Conservation (phyloP, 1,140 invertebrate species). For the Drosophila serrata region DNA sequence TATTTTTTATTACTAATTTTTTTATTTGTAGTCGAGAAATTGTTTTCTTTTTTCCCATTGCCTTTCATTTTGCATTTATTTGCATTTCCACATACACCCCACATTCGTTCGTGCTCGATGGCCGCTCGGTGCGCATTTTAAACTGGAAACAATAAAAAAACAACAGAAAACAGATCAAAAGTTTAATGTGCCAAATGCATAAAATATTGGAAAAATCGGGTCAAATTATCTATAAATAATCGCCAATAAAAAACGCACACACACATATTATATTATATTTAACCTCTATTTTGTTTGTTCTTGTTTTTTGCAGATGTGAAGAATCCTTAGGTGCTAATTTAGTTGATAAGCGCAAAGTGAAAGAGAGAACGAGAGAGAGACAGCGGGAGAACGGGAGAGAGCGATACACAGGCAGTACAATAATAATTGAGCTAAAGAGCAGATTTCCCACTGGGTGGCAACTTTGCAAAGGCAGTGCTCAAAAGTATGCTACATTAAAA, state of each 20-base stretch:
- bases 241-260: constrained; percentile 6
- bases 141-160: constrained; percentile 23
- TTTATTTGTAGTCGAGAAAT: constrained; percentile 24
- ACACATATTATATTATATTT: constrained; percentile 2
- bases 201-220: constrained; percentile 44
- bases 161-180: constrained; percentile 56
- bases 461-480: constrained; percentile 42
- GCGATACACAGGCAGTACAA: constrained; percentile 68
- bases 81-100: constrained; percentile 33
- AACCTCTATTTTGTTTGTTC: constrained; percentile 33
- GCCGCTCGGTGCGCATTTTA: constrained; percentile 36
- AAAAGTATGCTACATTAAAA: constrained; percentile 70
- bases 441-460: constrained; percentile 59
- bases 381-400: constrained; percentile 17
- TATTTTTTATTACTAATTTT: neutral
- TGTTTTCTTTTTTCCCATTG: constrained; percentile 29
- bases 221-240: constrained; percentile 37
- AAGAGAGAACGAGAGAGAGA: neutral
- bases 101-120: constrained; percentile 6
- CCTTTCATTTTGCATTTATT: constrained; percentile 43
- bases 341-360: constrained; percentile 79
- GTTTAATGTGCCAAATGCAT: constrained; percentile 78
- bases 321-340: constrained; percentile 85
- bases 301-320: constrained; percentile 78
- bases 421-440: constrained; percentile 35